phyloP scores from a whole-genome alignment of 1,140 invertebrate species.

The Scylla paramamosain region DNA sequence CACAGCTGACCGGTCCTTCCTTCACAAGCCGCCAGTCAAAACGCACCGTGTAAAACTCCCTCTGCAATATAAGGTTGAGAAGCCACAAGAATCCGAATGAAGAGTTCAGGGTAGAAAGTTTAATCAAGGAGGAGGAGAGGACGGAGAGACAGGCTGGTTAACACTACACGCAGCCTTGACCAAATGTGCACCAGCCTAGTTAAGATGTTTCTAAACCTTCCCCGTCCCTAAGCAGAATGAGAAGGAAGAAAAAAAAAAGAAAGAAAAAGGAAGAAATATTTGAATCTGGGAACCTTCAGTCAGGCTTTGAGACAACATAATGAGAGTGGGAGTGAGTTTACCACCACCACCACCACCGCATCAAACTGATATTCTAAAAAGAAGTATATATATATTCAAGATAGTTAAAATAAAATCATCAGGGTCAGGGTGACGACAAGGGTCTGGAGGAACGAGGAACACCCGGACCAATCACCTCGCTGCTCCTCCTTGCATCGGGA shows the following conservation, averaged over 20 bases:
- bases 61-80: constrained; percentile 1
- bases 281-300: constrained; percentile 21
- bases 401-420: constrained; percentile 14
- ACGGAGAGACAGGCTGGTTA: not conserved
- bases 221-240: not conserved
- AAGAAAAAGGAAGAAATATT: not conserved
- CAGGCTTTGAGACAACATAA: not conserved
- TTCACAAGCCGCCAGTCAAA: not conserved
- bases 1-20: not conserved
- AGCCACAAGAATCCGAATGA: not conserved
- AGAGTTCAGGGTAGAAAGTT: not conserved
- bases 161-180: constrained; percentile 18
- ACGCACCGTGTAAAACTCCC: not conserved
- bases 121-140: not conserved
- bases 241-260: not conserved
- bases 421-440: not conserved
- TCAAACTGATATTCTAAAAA: constrained; percentile 14
- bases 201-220: not conserved
- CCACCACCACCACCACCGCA: not conserved
- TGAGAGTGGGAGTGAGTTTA: not conserved
- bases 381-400: constrained; percentile 5
- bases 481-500: not conserved
- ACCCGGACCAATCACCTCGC: not conserved
- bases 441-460: not conserved
- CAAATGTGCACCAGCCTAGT: not conserved